A percentile compares a stretch with the other conserved stretches of the same genome.
Evolutionary conservation across 2,888 invertebrate genomes (phyloP).

Genomic region (Melipona bicolor): DNA sequence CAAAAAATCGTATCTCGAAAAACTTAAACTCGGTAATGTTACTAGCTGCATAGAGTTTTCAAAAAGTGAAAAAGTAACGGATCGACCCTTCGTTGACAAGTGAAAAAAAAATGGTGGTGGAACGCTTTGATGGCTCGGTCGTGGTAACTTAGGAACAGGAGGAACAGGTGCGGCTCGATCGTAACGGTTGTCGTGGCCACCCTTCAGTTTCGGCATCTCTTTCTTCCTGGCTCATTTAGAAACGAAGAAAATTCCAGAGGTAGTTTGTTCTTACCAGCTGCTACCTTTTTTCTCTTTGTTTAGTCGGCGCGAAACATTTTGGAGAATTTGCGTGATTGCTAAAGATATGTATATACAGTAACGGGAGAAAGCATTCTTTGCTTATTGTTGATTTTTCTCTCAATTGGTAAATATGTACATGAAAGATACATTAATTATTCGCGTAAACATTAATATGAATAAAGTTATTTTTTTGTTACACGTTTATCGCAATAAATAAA

Average conservation of each 20-base stretch:
- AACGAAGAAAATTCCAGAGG: constrained; percentile 50
- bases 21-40: neutral
- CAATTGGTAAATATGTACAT: neutral
- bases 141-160: constrained; percentile 12
- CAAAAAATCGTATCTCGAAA: constrained; percentile 14
- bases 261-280: neutral
- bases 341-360: no score
- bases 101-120: constrained; percentile 21
- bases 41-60: neutral
- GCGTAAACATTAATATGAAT: no score
- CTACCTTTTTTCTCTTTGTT: neutral
- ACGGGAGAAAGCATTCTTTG: neutral
- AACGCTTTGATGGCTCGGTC: constrained; percentile 42
- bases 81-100: neutral
- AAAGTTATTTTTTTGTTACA: no score
- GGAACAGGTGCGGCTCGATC: constrained; percentile 67
- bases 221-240: constrained; percentile 22
- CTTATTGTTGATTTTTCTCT: neutral
- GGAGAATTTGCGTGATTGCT: neutral
- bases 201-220: constrained; percentile 51
- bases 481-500: no score
- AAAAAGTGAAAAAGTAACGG: constrained; percentile 6
- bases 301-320: neutral
- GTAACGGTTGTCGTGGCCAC: constrained; percentile 68
- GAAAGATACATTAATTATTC: no score